Evolutionary conservation across 2,888 invertebrate species (phyloP).

Genomic region (Apocheima hispidaria): DNA sequence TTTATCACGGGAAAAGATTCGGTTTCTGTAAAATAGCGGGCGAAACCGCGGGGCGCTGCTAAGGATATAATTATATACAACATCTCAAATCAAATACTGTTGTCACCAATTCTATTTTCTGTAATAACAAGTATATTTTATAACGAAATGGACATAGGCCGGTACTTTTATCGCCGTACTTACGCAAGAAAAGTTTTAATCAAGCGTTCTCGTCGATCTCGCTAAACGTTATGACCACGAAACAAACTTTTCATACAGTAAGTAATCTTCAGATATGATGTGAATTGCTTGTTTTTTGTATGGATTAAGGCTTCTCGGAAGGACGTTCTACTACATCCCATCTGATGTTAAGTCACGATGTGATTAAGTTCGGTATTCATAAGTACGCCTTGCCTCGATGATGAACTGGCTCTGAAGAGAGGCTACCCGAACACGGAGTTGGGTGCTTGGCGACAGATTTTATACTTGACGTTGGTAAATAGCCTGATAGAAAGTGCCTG

Average conservation of each 20-base stretch:
- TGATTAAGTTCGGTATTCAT: no score
- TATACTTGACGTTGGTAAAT: no score
- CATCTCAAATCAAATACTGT: not conserved
- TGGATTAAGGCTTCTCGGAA: no score
- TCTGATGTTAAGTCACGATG: no score
- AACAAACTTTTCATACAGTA: conserved; percentile 9
- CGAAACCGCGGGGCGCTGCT: no score
- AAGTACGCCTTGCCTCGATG: not conserved
- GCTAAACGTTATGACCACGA: conserved; percentile 38
- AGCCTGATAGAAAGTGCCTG: not conserved
- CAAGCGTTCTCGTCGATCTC: conserved; percentile 46
- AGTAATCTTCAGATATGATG: not conserved
- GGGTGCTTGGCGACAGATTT: not conserved
- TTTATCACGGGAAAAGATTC: no score
- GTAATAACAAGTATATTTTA: conserved; percentile 12
- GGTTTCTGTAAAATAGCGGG: no score
- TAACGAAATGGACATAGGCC: conserved; percentile 9
- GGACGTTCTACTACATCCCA: no score
- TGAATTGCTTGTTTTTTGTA: not conserved
- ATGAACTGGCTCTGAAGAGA: not conserved
- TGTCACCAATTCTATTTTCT: conserved; percentile 4
- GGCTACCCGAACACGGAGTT: not conserved
- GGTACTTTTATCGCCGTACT: conserved; percentile 13
- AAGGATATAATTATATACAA: not conserved
- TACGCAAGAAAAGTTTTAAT: conserved; percentile 44